A percentile compares a stretch with the other conserved stretches of the same genome.
Evolutionary conservation across 2,888 invertebrate genomes (phyloP).

Genomic region (Capitulum mitella): DNA sequence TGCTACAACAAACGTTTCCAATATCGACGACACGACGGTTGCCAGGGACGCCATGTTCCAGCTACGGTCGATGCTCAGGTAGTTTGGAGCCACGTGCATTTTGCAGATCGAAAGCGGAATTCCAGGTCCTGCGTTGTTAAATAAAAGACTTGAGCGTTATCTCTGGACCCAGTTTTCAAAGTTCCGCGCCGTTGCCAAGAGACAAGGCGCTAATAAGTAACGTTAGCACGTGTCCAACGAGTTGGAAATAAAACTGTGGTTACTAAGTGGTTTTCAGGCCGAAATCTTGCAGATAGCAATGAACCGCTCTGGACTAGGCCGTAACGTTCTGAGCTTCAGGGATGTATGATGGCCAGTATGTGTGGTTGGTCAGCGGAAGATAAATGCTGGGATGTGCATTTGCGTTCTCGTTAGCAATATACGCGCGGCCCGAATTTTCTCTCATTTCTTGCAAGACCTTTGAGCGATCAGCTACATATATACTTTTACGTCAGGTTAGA

Average conservation of each 20-base stretch:
- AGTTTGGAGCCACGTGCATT: not conserved
- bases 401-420: no score
- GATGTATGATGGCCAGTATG: no score
- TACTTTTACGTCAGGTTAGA: no score
- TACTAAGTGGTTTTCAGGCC: not conserved
- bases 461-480: no score
- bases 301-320: not conserved
- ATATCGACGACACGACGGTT: slow-evolving; percentile 9
- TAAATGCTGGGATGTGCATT: no score
- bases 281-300: not conserved
- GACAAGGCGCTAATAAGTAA: no score
- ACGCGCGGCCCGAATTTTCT: no score
- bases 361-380: no score
- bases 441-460: no score
- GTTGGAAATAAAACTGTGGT: not conserved
- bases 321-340: no score
- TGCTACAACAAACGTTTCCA: slow-evolving; percentile 15
- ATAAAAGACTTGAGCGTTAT: not conserved
- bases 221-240: not conserved
- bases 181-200: not conserved
- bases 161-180: not conserved
- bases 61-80: not conserved
- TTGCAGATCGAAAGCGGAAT: not conserved
- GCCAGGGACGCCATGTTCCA: slow-evolving; percentile 8
- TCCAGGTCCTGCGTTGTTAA: not conserved